Percentiles rank a stretch among this genome's conserved stretches.
Evolutionary conservation across 2,888 invertebrate genomes (phyloP).

Genomic region (Phymatocera aterrima): DNA sequence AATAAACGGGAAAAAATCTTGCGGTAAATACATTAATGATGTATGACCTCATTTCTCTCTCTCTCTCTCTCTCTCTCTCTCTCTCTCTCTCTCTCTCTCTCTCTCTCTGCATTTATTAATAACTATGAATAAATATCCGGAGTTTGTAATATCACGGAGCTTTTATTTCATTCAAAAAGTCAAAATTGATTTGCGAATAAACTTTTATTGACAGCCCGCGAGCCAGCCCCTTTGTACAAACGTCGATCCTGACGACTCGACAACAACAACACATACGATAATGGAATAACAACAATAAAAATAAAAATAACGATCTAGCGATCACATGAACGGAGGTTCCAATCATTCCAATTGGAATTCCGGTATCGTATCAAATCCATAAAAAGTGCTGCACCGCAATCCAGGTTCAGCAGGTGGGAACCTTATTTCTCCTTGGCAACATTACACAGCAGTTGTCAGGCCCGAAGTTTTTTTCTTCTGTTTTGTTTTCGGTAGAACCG

Average conservation of each 20-base stretch:
- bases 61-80: too few species aligned
- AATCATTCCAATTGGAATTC: too few species aligned
- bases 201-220: neutral
- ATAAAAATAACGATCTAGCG: neutral
- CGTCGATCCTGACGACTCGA: neutral
- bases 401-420: too few species aligned
- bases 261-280: neutral
- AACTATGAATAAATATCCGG: neutral
- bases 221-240: neutral
- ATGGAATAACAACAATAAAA: neutral
- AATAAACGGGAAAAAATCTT: neutral
- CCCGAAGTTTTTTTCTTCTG: too few species aligned
- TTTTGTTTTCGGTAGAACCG: neutral
- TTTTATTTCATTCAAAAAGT: neutral
- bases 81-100: too few species aligned
- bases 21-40: neutral
- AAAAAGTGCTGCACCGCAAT: too few species aligned
- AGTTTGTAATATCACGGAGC: neutral
- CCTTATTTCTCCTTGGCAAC: too few species aligned
- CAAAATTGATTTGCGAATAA: neutral
- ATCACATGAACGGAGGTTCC: too few species aligned
- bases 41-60: neutral
- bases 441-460: neutral
- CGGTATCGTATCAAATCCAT: too few species aligned
- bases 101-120: neutral